phyloP scores from a whole-genome alignment of 1,140 invertebrate genomes.

The Idris sp. region DNA sequence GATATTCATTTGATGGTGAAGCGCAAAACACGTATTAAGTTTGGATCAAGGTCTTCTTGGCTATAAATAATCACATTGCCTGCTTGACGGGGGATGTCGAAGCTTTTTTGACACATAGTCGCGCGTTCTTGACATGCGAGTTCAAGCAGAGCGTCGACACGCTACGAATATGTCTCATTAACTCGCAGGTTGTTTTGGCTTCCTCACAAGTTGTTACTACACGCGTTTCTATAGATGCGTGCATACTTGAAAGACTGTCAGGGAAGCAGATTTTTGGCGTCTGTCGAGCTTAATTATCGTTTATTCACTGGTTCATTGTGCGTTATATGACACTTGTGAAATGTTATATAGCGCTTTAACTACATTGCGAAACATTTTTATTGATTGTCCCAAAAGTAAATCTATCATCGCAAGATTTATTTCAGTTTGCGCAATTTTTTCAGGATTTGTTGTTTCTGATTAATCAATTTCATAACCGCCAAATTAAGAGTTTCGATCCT shows the following conservation, averaged over 20 bases:
- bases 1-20: slow-evolving; percentile 18
- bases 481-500: too few relatives aligned
- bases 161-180: slow-evolving; percentile 46
- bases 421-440: too few relatives aligned
- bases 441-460: too few relatives aligned
- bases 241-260: slow-evolving; percentile 19
- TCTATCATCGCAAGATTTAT: too few relatives aligned
- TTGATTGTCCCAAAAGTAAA: too few relatives aligned
- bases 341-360: slow-evolving; percentile 3
- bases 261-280: slow-evolving; percentile 16
- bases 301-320: slow-evolving; percentile 17
- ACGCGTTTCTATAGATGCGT: slow-evolving; percentile 20
- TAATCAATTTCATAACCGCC: too few relatives aligned
- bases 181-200: slow-evolving; percentile 38
- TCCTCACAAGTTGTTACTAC: slow-evolving; percentile 42
- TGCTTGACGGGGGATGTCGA: slow-evolving; percentile 55
- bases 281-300: slow-evolving; percentile 4
- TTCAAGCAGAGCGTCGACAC: slow-evolving; percentile 55
- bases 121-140: slow-evolving; percentile 59
- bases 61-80: slow-evolving; percentile 73
- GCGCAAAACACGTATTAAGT: slow-evolving; percentile 32
- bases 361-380: too few relatives aligned
- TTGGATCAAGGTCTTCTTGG: slow-evolving; percentile 70
- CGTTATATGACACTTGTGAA: slow-evolving; percentile 11
- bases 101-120: slow-evolving; percentile 29